Percentiles rank a stretch among this genome's conserved stretches.
Conservation (phyloP, 1,140 invertebrate species). For the Dolichoris vasculosae region DNA sequence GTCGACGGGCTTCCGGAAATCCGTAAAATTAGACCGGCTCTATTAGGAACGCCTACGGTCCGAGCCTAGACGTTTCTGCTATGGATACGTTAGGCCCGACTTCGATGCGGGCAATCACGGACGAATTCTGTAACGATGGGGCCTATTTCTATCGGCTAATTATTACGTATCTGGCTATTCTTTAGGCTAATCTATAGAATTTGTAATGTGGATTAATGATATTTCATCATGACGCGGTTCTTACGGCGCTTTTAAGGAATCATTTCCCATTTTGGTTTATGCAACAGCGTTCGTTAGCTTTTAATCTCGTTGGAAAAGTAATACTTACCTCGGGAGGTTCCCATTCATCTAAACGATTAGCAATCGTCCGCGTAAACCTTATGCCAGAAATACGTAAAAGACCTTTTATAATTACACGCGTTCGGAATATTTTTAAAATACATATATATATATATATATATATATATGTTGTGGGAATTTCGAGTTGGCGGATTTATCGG, state of each 20-base stretch:
- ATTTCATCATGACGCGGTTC: neutral
- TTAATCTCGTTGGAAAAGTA: neutral
- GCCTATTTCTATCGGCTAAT: neutral
- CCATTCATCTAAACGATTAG: too few relatives aligned
- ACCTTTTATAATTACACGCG: too few relatives aligned
- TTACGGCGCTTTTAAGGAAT: neutral
- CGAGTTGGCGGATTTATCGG: too few relatives aligned
- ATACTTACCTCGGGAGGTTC: too few relatives aligned
- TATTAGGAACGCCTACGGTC: conserved; percentile 13
- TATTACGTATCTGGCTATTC: neutral
- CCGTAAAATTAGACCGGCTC: conserved; percentile 58
- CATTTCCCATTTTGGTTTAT: neutral
- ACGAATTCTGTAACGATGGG: neutral
- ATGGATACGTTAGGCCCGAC: too few relatives aligned
- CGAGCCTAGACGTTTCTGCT: neutral
- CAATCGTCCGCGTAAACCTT: too few relatives aligned
- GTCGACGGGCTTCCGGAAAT: conserved; percentile 61
- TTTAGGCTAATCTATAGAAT: neutral
- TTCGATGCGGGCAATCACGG: neutral
- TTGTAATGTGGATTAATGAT: neutral
- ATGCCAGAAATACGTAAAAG: too few relatives aligned
- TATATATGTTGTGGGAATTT: too few relatives aligned
- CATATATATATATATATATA: too few relatives aligned
- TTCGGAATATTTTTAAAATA: too few relatives aligned
- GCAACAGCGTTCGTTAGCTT: neutral